A percentile compares a stretch with the other conserved stretches of the same genome.
These are phyloP conservation scores for Frieseomelitta varia DNA, from an alignment of 1,140 invertebrate genomes.

Conservation along the genomic window DNA sequence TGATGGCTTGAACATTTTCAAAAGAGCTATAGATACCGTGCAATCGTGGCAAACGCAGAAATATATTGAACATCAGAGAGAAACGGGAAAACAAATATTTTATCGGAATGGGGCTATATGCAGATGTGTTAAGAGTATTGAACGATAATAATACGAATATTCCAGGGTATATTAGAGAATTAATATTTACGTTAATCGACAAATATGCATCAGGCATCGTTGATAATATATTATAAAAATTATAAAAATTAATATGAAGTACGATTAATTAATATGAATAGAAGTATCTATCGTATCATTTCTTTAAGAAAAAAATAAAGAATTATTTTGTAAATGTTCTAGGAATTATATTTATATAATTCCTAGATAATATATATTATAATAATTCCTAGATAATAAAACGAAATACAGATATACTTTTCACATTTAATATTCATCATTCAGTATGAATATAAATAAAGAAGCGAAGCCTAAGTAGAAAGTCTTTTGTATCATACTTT, in stretches of 20 bases:
- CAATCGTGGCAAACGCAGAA: too few relatives aligned
- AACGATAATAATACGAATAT: neutral
- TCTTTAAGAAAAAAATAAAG: too few relatives aligned
- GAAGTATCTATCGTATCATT: too few relatives aligned
- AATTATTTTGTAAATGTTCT: too few relatives aligned
- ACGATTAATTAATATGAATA: neutral
- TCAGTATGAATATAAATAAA: too few relatives aligned
- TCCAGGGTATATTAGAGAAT: too few relatives aligned
- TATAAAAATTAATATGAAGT: neutral
- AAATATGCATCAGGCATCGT: neutral
- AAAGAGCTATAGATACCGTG: neutral
- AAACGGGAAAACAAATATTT: neutral
- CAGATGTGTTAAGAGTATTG: neutral
- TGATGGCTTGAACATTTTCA: constrained; percentile 10
- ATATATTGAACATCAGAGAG: neutral
- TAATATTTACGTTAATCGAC: neutral
- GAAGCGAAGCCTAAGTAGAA: too few relatives aligned
- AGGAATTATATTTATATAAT: neutral
- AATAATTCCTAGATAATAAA: too few relatives aligned
- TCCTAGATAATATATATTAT: too few relatives aligned
- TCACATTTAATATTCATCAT: too few relatives aligned
- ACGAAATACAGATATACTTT: too few relatives aligned
- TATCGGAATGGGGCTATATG: neutral
- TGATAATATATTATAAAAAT: neutral
- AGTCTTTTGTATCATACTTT: too few relatives aligned